A percentile compares a stretch with the other conserved stretches of the same genome.
phyloP scores from a whole-genome alignment of 2,113 vertebrate genomes.

The Neogale vison region DNA sequence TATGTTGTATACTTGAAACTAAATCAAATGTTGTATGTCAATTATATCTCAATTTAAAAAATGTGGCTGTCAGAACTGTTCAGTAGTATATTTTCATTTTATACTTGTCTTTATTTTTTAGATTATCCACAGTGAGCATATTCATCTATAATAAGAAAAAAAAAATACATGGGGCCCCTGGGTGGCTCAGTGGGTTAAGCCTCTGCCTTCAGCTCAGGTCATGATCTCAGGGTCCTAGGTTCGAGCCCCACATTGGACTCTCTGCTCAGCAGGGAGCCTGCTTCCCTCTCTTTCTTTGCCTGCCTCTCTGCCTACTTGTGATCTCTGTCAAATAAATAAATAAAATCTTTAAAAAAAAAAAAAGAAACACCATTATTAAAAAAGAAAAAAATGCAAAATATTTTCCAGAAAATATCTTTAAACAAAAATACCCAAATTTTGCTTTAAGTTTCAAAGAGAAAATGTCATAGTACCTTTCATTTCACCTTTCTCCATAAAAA shows the following conservation, averaged over 20 bases:
- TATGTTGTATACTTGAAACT: neutral
- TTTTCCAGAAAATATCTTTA: neutral
- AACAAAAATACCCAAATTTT: neutral
- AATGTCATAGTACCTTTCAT: neutral
- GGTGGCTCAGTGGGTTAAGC: too few relatives aligned
- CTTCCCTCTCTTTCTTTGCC: too few relatives aligned
- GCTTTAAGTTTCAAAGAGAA: slow-evolving; percentile 12
- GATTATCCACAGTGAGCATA: neutral
- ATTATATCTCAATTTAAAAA: neutral
- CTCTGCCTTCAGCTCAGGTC: too few relatives aligned
- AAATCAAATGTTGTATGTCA: neutral
- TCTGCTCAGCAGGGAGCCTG: too few relatives aligned
- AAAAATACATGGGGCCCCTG: neutral
- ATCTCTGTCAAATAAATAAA: too few relatives aligned
- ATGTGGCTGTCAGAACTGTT: neutral
- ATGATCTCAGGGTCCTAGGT: too few relatives aligned
- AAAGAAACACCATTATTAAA: too few relatives aligned
- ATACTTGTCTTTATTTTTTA: neutral
- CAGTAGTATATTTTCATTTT: neutral
- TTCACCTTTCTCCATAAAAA: slow-evolving; percentile 4
- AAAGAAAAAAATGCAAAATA: neutral
- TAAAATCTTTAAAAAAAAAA: too few relatives aligned
- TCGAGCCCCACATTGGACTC: too few relatives aligned
- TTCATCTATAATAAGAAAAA: neutral
- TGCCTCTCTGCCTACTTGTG: too few relatives aligned